Percentiles rank a stretch among this genome's conserved stretches.
phyloP scores from a whole-genome alignment of 2,113 vertebrate genomes.

The Azemiops feae region DNA sequence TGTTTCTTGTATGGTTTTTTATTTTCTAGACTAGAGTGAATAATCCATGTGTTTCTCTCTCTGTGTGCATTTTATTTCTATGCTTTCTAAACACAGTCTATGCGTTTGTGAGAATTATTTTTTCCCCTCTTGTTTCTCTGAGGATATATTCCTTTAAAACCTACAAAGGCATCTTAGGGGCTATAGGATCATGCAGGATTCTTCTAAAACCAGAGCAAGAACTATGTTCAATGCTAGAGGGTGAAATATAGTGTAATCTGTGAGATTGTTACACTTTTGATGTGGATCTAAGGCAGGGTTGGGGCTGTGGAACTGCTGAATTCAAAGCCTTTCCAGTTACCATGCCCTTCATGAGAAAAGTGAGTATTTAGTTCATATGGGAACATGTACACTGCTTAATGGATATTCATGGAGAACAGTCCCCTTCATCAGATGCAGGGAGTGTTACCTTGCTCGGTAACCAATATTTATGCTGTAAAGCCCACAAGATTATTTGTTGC shows the following conservation, averaged over 20 bases:
- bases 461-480: background rate
- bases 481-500: background rate
- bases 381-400: background rate
- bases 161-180: background rate
- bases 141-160: background rate
- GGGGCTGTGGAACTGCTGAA: background rate
- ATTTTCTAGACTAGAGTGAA: background rate
- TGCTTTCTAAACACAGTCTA: background rate
- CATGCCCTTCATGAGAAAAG: background rate
- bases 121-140: background rate
- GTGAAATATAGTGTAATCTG: background rate
- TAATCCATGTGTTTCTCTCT: background rate
- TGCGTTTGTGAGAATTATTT: background rate
- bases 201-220: background rate
- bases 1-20: background rate
- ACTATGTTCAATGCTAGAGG: background rate
- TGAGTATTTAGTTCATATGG: background rate
- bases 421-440: background rate
- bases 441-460: background rate
- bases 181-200: background rate
- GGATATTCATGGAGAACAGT: background rate
- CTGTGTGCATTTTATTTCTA: background rate
- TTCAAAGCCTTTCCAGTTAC: background rate
- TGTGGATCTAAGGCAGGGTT: background rate
- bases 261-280: background rate